Base-by-base conservation (phyloP, 2,888 invertebrate species). In the Eupithecia tripunctaria region DNA sequence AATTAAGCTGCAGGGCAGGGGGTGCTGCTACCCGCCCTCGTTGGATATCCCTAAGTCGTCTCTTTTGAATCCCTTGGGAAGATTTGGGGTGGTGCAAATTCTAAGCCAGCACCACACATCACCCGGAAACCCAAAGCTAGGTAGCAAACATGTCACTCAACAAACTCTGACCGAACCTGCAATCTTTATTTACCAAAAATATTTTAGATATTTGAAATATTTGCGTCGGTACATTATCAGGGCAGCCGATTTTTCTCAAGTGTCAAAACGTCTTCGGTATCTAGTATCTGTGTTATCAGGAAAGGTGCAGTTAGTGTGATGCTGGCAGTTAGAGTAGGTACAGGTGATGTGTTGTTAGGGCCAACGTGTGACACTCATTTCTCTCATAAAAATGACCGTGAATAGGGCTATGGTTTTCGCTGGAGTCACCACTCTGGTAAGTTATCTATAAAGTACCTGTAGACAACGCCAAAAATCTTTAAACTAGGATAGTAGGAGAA, bases 381-480 rank as follows among this genome's bases (percentile, higher is more conserved):
- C n/a, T 63, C 68, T 67, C 70, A 80, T 51, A n/a, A 51, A 51
- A 74, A 85, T 86, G 85, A 72, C 77, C 8, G 67, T 84, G 7
- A 86, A 86, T 77, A 84, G 79, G 75, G 78, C 81, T 67, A 85
- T 87, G 85, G 84, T 86, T 25, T 77, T 82, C 29, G 84, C 87
- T 27, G 87, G 87, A 65, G 76, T 85, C 67, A 76, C 78, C 43
- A 86, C 87, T 15, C 72, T 87, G 85, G 87, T 87, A 73, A 87
- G 87, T 82, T 12, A 38, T 59, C 25, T 51, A 32, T 32, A 15
- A 60, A 15, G 6, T 62, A n/a, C 2, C 21, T 43, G n/a, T 8
- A 21, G 8, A 3, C 51, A 18, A 43, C 8, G 21, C 21, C 47
- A n/a, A n/a, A 43, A 51, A 51, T 51, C n/a, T n/a, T 8, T n/a